Base-by-base conservation (phyloP, 2,797 vertebrate genomes). In the Rhinoraja longicauda region DNA sequence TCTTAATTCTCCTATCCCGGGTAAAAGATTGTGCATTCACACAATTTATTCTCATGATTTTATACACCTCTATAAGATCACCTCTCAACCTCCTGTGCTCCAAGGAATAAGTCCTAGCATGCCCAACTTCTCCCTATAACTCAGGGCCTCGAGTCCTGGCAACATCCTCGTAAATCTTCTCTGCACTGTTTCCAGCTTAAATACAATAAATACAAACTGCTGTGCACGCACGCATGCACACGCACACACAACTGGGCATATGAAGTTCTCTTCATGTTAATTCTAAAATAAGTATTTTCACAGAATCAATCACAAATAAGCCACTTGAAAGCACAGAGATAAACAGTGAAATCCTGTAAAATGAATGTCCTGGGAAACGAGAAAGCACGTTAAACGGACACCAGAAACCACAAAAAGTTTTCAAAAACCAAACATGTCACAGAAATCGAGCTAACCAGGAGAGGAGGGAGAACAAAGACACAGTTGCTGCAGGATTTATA, bases 201-300 rank as follows among this genome's bases (percentile, higher is more conserved):
- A 53, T 53, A 53, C 45, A 53, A 53, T 53, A 53, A 53, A 53
- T 53, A 53, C 45, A 53, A 53, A 53, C 45, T 53, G 53, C 45
- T 53, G 45, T 45, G 45, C 45, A 45, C 45, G 2, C 45, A 4
- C 39, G n/a, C 39, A 45, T 45, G 2, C 45, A 45, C 45, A 4
- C 45, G n/a, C n/a, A 4, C 45, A 59, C 26, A 57, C 15, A 59
- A 84, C 4, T 1, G 12, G 29, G 53, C 26, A n/a, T 29, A 29
- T 5, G 3, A 45, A 59, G 24, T 84, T 29, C 24, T 29, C 59
- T 84, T 59, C 81, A 81, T 53, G 39, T 81, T 53, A 53, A 53
- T 26, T 81, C 26, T 82, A 82, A 84, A 84, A 84, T 84, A 84
- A 84, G 5, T 59, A 84, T 84, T n/a, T 84, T 45, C 81, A 84